These are phyloP conservation scores for Illadopsis cleaveri DNA, from an alignment of 2,113 vertebrate genomes.

Conservation along the genomic window DNA sequence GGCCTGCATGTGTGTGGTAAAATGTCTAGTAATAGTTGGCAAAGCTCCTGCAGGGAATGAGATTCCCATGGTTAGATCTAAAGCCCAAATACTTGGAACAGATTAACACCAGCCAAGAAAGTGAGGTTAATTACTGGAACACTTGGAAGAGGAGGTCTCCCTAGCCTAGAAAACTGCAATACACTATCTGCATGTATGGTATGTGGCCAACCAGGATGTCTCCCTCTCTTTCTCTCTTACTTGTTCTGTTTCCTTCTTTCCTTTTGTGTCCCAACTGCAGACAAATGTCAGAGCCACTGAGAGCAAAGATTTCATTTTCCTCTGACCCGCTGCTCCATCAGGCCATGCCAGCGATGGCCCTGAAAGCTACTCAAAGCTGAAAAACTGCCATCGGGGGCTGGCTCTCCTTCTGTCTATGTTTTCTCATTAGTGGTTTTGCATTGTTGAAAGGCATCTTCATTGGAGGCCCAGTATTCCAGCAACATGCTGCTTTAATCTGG, in stretches of 20 bases:
- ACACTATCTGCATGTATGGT: slow-evolving; percentile 14
- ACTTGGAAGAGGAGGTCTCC: slow-evolving; percentile 44
- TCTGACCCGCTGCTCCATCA: neutral
- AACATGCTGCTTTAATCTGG: slow-evolving; percentile 69
- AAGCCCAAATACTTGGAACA: slow-evolving; percentile 72
- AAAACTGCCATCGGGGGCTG: neutral
- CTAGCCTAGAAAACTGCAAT: slow-evolving; percentile 39
- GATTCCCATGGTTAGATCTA: slow-evolving; percentile 73
- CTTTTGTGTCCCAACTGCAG: neutral
- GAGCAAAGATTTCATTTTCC: neutral
- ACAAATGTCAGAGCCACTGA: neutral
- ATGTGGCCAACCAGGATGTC: neutral
- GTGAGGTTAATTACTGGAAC: slow-evolving; percentile 45
- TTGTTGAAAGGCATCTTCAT: slow-evolving; percentile 72
- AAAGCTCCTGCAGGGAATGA: slow-evolving; percentile 51
- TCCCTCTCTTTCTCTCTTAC: neutral
- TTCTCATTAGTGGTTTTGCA: slow-evolving; percentile 73
- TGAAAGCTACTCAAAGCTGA: slow-evolving; percentile 56
- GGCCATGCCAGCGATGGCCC: neutral
- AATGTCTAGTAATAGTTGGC: slow-evolving; percentile 72
- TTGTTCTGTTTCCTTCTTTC: neutral
- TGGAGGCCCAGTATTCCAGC: slow-evolving; percentile 69
- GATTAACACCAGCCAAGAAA: slow-evolving; percentile 72
- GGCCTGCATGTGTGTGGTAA: slow-evolving; percentile 73
- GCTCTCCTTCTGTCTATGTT: slow-evolving; percentile 54